Base-by-base conservation (phyloP, 2,888 invertebrate species). In the Torymus tubicola region DNA sequence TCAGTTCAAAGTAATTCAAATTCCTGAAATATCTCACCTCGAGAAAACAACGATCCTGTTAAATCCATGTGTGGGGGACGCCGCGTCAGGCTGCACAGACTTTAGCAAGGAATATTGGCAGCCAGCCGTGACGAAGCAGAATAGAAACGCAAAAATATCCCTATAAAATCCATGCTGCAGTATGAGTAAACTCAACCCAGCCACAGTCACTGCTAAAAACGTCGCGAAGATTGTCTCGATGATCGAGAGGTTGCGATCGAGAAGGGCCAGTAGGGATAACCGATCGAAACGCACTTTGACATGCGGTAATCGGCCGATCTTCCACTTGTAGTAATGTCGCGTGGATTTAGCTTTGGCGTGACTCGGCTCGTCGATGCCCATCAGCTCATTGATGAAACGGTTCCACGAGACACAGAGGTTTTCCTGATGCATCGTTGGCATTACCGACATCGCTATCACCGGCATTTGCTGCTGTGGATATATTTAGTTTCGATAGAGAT, bases 1-100 rank as follows among this genome's bases (percentile, higher is more conserved):
- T 21, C 21, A 21, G 21, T 21, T 21, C 21, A 21, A 21, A 21
- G 21, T 2, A 21, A 21, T 2, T 2, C 21, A 21, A 21, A 21
- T 2, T 21, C 21, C 21, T 2, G 2, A 2, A 21, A 21, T 5
- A 42, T 5, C 42, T 42, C 70, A 80, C 71, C 87, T 84, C 24
- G 97, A 97, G 90, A 97, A 98, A 55, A 97, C 96, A 57, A 98
- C 97, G 86, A 98, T 95, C 86, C 97, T 95, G 90, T 99, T 99
- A 89, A 98, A 99, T 13, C 99, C 99, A 91, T 99, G 99, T 58
- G 98, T 98, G 0, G 99, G 99, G 2, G 99, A 99, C 0, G 99
- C 96, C 0, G 99, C 98, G 91, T 99, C 99, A 0, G 99, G 99
- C 89, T 99, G 99, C 1, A 99, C 99, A 85, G 98, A 98, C 92